Conservation (phyloP, 2,797 vertebrate species). For the Phyllotis vaccarum region DNA sequence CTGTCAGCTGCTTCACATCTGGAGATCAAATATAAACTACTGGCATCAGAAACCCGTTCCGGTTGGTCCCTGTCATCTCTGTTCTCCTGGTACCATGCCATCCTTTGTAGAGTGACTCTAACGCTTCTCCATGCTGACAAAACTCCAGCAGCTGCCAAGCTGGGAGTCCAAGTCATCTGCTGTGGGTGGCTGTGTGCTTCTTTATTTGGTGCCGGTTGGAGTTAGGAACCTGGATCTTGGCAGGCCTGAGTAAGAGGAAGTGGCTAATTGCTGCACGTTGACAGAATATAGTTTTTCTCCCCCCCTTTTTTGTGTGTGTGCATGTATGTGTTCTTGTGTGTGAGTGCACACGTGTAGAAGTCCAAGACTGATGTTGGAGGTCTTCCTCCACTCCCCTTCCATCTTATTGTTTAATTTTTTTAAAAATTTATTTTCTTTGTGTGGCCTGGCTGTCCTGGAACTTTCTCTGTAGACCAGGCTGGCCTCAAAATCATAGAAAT, state of each 20-base stretch:
- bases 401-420: too few relatives aligned
- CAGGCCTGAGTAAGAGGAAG: neutral
- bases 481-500: neutral
- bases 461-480: neutral
- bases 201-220: neutral
- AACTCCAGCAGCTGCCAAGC: conserved; percentile 30
- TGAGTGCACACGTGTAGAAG: neutral
- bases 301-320: too few relatives aligned
- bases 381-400: neutral
- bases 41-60: conserved; percentile 92
- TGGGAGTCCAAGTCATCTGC: neutral
- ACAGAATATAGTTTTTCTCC: neutral
- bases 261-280: neutral
- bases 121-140: conserved; percentile 83
- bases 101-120: conserved; percentile 90
- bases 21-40: conserved; percentile 92
- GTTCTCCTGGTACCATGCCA: conserved; percentile 90
- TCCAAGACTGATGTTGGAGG: too few relatives aligned
- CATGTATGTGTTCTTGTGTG: neutral
- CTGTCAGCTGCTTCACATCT: conserved; percentile 93
- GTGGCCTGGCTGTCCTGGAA: neutral
- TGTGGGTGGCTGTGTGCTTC: accelerated
- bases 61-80: conserved; percentile 93
- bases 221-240: neutral
- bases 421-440: neutral